phyloP scores from a whole-genome alignment of 2,113 vertebrate species.

The Alethe castanea region DNA sequence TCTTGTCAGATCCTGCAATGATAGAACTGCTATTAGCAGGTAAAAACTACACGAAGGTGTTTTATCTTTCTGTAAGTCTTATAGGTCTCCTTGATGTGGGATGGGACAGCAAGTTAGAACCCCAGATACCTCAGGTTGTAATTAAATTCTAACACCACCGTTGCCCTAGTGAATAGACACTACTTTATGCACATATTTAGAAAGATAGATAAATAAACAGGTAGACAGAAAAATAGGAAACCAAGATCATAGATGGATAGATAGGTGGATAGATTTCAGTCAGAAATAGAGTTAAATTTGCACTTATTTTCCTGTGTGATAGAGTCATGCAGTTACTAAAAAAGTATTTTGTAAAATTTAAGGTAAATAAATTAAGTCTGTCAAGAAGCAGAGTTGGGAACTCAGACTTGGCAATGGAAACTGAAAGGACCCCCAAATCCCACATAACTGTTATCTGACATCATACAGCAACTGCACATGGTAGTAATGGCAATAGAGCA shows the following conservation, averaged over 20 bases:
- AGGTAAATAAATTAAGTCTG: neutral
- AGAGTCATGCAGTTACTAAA: neutral
- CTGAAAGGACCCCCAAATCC: neutral
- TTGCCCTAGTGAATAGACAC: neutral
- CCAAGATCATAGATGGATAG: neutral
- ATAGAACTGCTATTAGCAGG: neutral
- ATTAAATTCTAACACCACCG: neutral
- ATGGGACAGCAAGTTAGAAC: neutral
- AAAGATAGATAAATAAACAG: neutral
- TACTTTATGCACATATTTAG: neutral
- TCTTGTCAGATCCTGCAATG: constrained; percentile 33
- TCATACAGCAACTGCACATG: neutral
- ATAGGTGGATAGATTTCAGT: neutral
- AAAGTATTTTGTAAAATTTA: neutral
- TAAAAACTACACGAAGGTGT: neutral
- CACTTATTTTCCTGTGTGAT: neutral
- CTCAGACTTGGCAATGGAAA: neutral
- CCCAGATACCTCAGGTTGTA: neutral
- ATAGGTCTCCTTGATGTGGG: neutral
- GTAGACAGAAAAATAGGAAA: neutral
- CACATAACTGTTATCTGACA: neutral
- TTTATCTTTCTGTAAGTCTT: neutral
- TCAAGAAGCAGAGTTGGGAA: neutral
- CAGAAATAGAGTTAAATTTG: neutral
- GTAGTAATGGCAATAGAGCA: neutral